phyloP scores from a whole-genome alignment of 2,888 invertebrate genomes.

The Endomychus coccineus region DNA sequence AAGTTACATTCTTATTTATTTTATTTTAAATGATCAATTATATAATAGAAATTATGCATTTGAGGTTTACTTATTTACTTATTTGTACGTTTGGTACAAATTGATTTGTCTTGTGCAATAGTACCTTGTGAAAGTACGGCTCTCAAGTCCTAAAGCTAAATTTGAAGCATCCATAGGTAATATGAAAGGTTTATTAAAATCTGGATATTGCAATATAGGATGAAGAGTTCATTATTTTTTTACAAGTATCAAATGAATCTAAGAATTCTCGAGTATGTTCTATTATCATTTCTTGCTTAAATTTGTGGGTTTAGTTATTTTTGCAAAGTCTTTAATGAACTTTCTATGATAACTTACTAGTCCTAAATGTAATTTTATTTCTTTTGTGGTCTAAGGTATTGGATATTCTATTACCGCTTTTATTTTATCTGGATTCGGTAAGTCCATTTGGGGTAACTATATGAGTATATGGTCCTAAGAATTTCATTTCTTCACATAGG shows the following conservation, averaged over 20 bases:
- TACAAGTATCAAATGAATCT: constrained; percentile 15
- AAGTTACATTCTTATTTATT: too few species aligned
- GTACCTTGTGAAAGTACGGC: constrained; percentile 26
- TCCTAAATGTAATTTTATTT: too few species aligned
- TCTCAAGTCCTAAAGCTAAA: constrained; percentile 24
- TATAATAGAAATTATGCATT: too few species aligned
- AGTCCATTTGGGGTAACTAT: constrained; percentile 2
- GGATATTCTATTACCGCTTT: background rate
- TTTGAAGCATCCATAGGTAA: constrained; percentile 30
- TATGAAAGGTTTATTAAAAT: constrained; percentile 28
- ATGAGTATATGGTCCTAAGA: constrained; percentile 5
- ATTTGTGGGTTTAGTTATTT: constrained; percentile 20
- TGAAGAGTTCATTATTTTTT: constrained; percentile 16
- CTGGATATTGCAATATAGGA: constrained; percentile 26
- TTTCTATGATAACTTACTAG: too few species aligned
- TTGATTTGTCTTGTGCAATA: constrained; percentile 1
- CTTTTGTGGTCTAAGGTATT: too few species aligned
- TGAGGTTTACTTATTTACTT: too few species aligned
- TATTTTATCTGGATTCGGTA: constrained; percentile 2
- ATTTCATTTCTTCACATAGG: constrained; percentile 1
- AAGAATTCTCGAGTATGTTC: constrained; percentile 13
- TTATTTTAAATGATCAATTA: too few species aligned
- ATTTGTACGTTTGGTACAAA: too few species aligned
- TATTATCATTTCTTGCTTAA: constrained; percentile 19
- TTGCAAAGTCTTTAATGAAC: too few species aligned